Conservation (phyloP, 2,113 vertebrate genomes). For the Leptosomus discolor region DNA sequence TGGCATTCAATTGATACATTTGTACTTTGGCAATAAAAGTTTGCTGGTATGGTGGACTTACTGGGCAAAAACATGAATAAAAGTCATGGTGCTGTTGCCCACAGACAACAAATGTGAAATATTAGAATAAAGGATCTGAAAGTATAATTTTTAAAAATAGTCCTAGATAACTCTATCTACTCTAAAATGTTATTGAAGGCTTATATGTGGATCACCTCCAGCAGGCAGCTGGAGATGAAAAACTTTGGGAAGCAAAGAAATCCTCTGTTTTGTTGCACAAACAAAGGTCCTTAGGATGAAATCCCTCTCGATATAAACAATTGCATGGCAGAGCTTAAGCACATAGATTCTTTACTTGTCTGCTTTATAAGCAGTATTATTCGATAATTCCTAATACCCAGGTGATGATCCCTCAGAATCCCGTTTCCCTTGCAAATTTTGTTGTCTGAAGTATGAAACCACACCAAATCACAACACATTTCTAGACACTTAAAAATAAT, state of each 20-base stretch:
- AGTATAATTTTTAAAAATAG: not conserved
- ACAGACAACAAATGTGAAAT: not conserved
- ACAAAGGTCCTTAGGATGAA: not conserved
- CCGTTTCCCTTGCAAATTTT: not conserved
- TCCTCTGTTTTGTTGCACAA: not conserved
- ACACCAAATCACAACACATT: not conserved
- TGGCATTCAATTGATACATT: not conserved
- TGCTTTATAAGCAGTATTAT: not conserved
- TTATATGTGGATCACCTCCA: not conserved
- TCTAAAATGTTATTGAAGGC: not conserved
- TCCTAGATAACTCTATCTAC: accelerated
- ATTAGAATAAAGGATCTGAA: not conserved
- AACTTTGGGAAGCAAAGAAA: not conserved
- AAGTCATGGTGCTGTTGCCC: not conserved
- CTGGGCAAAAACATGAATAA: not conserved
- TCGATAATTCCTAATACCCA: not conserved
- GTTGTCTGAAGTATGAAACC: not conserved
- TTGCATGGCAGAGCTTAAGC: not conserved
- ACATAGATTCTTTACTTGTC: not conserved
- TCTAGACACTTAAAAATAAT: not conserved
- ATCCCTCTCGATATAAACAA: not conserved
- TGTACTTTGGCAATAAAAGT: not conserved
- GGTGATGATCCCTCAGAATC: not conserved
- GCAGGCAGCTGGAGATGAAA: not conserved
- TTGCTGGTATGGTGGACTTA: not conserved